These are phyloP conservation scores for Microcebus murinus DNA, from an alignment of 2,113 vertebrate species.

Conservation along the genomic window DNA sequence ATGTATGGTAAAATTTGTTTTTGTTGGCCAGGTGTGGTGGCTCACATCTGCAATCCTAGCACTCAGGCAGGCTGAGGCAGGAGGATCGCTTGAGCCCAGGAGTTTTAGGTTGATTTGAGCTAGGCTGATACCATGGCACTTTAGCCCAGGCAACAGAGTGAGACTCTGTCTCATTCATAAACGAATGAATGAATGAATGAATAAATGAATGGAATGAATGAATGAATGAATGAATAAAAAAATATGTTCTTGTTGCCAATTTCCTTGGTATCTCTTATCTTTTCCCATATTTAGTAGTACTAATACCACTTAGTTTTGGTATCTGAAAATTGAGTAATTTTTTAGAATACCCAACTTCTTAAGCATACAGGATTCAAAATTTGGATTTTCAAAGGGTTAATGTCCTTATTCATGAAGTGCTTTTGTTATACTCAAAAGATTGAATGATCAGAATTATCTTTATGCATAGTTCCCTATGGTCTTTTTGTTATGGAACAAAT, in stretches of 20 bases:
- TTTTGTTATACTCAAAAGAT: constrained; percentile 3
- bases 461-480: background rate
- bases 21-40: background rate
- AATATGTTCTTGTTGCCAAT: background rate
- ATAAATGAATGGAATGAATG: too few relatives aligned
- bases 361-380: constrained; percentile 3
- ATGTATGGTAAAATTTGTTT: background rate
- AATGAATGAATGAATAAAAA: too few relatives aligned
- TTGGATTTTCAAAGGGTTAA: background rate
- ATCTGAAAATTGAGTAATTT: constrained; percentile 24
- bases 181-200: too few relatives aligned
- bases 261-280: background rate
- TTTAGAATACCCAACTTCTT: background rate
- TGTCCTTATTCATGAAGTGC: background rate
- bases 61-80: too few relatives aligned
- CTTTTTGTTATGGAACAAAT: background rate
- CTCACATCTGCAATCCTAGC: too few relatives aligned
- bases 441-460: background rate
- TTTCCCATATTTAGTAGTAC: background rate
- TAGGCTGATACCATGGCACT: too few relatives aligned
- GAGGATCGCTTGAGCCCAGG: too few relatives aligned
- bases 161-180: too few relatives aligned
- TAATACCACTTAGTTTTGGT: background rate
- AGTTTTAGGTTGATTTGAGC: too few relatives aligned
- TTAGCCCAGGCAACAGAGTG: too few relatives aligned